These are phyloP conservation scores for Syngnathus typhle DNA, from an alignment of 2,113 vertebrate genomes.

Conservation along the genomic window DNA sequence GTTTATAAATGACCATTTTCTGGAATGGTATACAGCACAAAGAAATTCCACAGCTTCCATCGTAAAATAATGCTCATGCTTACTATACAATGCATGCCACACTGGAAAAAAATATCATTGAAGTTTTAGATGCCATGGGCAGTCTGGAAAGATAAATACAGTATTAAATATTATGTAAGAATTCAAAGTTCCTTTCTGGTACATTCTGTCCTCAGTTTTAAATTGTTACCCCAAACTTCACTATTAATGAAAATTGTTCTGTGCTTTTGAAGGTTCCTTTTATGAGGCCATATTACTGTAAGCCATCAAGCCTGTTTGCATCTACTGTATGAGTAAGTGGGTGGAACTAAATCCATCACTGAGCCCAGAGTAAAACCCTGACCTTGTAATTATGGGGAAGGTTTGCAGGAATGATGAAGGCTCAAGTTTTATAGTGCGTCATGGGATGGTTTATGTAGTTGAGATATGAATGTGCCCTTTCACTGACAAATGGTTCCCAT, in stretches of 20 bases:
- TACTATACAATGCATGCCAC: too few relatives aligned
- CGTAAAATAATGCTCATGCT: too few relatives aligned
- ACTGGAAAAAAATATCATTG: too few relatives aligned
- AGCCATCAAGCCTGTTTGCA: constrained; percentile 20
- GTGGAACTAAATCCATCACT: constrained; percentile 64
- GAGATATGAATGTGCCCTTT: constrained; percentile 33
- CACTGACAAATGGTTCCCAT: constrained; percentile 21
- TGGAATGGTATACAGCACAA: too few relatives aligned
- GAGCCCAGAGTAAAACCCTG: constrained; percentile 49
- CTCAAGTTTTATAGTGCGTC: constrained; percentile 45
- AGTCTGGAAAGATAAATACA: too few relatives aligned
- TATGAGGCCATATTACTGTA: constrained; percentile 30
- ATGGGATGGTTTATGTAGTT: constrained; percentile 56
- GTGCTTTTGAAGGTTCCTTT: not conserved
- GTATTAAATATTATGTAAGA: too few relatives aligned
- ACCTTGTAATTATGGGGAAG: constrained; percentile 68
- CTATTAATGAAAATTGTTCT: not conserved
- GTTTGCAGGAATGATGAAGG: constrained; percentile 41
- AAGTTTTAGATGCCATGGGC: too few relatives aligned
- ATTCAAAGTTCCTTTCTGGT: too few relatives aligned
- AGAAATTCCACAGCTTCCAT: too few relatives aligned
- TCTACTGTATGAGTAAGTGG: constrained; percentile 42
- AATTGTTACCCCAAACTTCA: too few relatives aligned
- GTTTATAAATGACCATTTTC: too few relatives aligned
- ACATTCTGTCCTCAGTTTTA: too few relatives aligned